Evolutionary conservation across 2,888 invertebrate genomes (phyloP), one percentile per base, ranked within the genome.

Genomic region (Acanthosoma haemorrhoidale): DNA sequence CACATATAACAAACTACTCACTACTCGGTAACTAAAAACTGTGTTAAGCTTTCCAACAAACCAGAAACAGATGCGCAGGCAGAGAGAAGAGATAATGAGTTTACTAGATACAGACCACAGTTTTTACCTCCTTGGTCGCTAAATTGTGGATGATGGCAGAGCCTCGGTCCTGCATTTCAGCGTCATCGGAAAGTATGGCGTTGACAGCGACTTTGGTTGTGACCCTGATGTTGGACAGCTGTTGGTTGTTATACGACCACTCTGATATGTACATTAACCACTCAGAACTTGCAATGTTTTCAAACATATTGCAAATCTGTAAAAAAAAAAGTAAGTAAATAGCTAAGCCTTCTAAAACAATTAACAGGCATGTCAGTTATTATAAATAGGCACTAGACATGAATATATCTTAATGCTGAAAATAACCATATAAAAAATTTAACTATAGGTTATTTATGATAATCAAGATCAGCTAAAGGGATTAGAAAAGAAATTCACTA

Each of bases 61-160:
- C 51, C 51, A 38, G 13, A 25, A 51, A 51, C 21, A 25, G 51
- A 51, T 21, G 21, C 51, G 51, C 51, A 51, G 29, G 51, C 51
- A 51, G 51, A 32, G 32, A 34, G 29, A 16, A 60, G 15, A 60
- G 13, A 18, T 29, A 60, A 60, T 36, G 38, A 59, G n/a, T 59
- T n/a, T 38, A 43, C 59, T 78, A 79, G 86, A 88, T 89, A 91
- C 92, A 85, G 88, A 94, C 94, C 91, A 94, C 94, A 81, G 94
- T 92, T 87, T 94, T 94, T 85, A 94, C 94, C 89, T 95, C 94
- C 89, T 94, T 94, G 85, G 91, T 89, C 80, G 93, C 92, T 77
- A 95, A 84, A 82, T 95, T 95, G 83, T 93, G 89, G 76, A 95
- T 86, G 75, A 95, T 89, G 76, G 93, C 92, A 1, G 92, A 87